phyloP scores from a whole-genome alignment of 2,888 invertebrate species.

The Phorcus lineatus region DNA sequence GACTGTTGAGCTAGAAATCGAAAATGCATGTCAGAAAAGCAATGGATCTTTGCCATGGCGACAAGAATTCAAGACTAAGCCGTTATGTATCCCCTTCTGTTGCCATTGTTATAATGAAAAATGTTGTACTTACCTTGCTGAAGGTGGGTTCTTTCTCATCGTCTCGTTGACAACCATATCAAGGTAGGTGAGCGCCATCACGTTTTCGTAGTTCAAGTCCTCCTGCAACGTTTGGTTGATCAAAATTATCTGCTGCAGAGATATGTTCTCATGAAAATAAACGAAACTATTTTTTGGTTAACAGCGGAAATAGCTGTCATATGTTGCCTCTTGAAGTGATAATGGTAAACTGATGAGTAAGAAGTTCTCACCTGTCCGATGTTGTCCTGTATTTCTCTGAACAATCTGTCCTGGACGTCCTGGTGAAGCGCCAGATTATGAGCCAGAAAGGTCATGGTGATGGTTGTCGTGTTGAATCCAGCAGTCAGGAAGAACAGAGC shows the following conservation, averaged over 20 bases:
- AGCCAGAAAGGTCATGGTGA: constrained; percentile 33
- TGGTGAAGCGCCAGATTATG: constrained; percentile 37
- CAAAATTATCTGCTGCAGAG: too few relatives aligned
- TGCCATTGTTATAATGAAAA: too few relatives aligned
- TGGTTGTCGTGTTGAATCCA: constrained; percentile 38
- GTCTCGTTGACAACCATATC: constrained; percentile 51
- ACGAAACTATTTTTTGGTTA: too few relatives aligned
- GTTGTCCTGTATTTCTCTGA: constrained; percentile 38
- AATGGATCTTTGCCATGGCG: too few relatives aligned
- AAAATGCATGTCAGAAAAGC: too few relatives aligned
- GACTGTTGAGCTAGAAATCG: too few relatives aligned
- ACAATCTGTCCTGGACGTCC: constrained; percentile 34
- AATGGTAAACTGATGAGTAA: too few relatives aligned
- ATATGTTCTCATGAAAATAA: too few relatives aligned
- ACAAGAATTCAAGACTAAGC: too few relatives aligned
- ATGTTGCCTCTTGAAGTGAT: too few relatives aligned
- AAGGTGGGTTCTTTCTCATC: constrained; percentile 44
- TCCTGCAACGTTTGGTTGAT: neutral
- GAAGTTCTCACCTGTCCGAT: neutral
- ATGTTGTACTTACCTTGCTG: constrained; percentile 34
- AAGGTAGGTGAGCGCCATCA: constrained; percentile 38
- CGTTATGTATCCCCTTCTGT: too few relatives aligned
- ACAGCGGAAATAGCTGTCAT: too few relatives aligned
- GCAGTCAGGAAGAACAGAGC: constrained; percentile 41
- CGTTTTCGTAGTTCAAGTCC: constrained; percentile 36